These are phyloP conservation scores for Thinocorus orbignyianus DNA, from an alignment of 2,113 vertebrate species.

Conservation along the genomic window DNA sequence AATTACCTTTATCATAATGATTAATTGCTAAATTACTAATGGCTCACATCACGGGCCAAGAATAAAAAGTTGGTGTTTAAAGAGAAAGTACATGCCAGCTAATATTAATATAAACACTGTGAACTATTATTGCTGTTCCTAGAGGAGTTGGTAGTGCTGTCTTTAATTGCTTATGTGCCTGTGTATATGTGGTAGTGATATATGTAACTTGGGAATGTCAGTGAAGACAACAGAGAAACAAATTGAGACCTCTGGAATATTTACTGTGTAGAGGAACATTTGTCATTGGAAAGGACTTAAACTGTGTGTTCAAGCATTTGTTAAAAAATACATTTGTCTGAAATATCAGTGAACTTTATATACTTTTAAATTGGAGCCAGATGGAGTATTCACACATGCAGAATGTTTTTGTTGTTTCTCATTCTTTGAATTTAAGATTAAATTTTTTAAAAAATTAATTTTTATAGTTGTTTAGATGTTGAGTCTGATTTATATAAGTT, in stretches of 20 bases:
- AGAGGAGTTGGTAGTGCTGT: not conserved
- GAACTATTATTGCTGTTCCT: conserved; percentile 8
- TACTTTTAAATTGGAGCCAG: not conserved
- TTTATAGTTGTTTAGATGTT: not conserved
- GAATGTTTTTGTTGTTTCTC: not conserved
- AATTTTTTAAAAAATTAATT: not conserved
- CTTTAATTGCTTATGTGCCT: conserved; percentile 21
- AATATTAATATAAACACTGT: conserved; percentile 56
- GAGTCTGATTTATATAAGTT: not conserved
- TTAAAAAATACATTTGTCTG: conserved; percentile 2
- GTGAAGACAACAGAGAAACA: not conserved
- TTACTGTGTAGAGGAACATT: not conserved
- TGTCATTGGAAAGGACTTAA: not conserved
- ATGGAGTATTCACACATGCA: not conserved
- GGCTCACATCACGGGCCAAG: conserved; percentile 50
- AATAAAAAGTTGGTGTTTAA: conserved; percentile 60
- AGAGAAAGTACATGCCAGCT: conserved; percentile 53
- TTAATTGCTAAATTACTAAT: conserved; percentile 71
- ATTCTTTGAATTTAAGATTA: not conserved
- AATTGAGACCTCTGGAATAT: not conserved
- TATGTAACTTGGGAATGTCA: not conserved
- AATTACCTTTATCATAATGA: conserved; percentile 70
- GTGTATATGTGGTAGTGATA: not conserved
- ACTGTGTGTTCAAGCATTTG: conserved; percentile 4
- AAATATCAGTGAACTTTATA: conserved; percentile 17